Evolutionary conservation across 1,140 invertebrate species (phyloP), one percentile per base, ranked within the genome.

Genomic region (Drosophila serrata): DNA sequence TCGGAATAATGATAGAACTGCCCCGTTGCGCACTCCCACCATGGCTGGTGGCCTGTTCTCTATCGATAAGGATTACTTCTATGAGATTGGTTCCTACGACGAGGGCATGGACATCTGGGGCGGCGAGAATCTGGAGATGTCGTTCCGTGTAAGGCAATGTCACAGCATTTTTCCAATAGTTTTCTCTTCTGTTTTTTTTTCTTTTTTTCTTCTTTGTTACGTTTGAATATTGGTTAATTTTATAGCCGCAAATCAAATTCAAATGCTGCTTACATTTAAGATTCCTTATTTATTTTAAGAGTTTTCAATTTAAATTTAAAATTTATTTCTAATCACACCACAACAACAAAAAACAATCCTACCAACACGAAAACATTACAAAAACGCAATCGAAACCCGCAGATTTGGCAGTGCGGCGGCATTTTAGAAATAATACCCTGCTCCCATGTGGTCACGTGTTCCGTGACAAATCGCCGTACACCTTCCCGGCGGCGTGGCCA

Each of bases 81-180:
- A 99, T 93, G 96, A 99, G 94, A 95, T 99, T 62, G 99, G 99
- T 17, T 96, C 97, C 29, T 99, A 99, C 92, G 99, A 99, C 93
- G 96, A 98, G 93, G 98, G 98, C 79, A 99, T 99, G 99, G 98
- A 99, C 92, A 99, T 99, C 79, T 99, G 99, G 99, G 99, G 99
- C 33, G 99, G 98, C 63, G 99, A 99, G 94, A 99, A 99, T 94
- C 95, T 99, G 37, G 99, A 99, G 94, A 99, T 99, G 97, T 99
- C 98, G 73, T 99, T 99, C 93, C 95, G 98, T 95, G 98, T 99
- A 95, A 95, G 94, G 93, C 68, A 69, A 79, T 62, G 40, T 76
- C 61, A 63, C 11, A 63, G 27, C 35, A 62, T 46, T 42, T 40
- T 48, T 1, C 43, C 29, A 22, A 59, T 46, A 35, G 35, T 33